Base-by-base conservation (phyloP, 30 jellyfish, hydroid and myxozoan genomes). In the Aurelia sp. region DNA sequence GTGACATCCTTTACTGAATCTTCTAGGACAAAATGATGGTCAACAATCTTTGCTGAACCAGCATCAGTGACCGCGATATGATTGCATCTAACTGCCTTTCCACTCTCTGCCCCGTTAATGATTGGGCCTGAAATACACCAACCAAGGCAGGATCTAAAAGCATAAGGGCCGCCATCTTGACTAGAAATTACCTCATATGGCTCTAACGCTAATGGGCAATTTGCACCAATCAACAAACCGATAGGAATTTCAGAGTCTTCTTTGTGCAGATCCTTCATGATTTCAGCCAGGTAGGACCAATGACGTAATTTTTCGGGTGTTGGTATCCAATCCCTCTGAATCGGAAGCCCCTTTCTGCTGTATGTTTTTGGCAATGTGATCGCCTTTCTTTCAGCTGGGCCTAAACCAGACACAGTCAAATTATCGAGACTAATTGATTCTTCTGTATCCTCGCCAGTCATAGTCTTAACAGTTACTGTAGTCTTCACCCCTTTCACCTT, bases 61-160 rank as follows among this genome's bases (percentile, higher is more conserved):
- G 40, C 83, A 72, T 72, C 68, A 23, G 40, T 40, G 40, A 72
- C 68, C 40, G 83, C 78, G 55, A 50, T 72, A 9, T 13, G 47
- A 23, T 72, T 72, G 68, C 66, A 40, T 23, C 77, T 66, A 66
- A 66, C 57, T 5, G 77, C 57, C 11, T 66, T 66, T 66, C 57
- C 63, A 23, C 9, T 66, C 57, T 66, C 57, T 18, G 57, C 57
- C 3, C 77, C 9, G 9, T 37, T 66, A 66, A 66, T 35, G 64
- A 72, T 72, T 21, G 84, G 84, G 18, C 84, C 84, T 27, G 59
- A 27, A 53, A 72, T 35, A 40, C 84, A 72, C 84, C 84, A 72
- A 19, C 87, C 84, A 55, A 76, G 37, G 18, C 57, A 30, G 79
- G 62, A 30, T 41, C 37, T 58, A 63, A 51, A 76, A 55, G 87